Conservation (phyloP, 2,888 invertebrate species). For the Drosophila diplacantha region DNA sequence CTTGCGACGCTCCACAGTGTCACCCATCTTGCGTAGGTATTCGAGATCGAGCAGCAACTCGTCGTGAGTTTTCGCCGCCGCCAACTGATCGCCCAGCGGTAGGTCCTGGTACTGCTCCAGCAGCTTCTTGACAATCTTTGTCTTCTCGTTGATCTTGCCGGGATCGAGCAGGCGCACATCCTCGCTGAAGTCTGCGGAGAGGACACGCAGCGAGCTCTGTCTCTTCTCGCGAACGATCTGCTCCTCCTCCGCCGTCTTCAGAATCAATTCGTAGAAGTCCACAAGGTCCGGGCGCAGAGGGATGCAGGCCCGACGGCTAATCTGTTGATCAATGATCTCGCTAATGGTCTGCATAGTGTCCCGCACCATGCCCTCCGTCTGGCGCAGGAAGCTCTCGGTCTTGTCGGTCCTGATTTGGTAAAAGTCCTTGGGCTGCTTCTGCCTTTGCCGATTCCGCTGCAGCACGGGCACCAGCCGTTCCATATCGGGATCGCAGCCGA, state of each 20-base stretch:
- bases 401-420: slow-evolving; percentile 57
- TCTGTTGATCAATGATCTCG: slow-evolving; percentile 73
- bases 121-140: slow-evolving; percentile 73
- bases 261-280: slow-evolving; percentile 72
- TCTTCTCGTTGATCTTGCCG: slow-evolving; percentile 62
- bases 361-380: slow-evolving; percentile 69
- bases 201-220: slow-evolving; percentile 26
- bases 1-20: slow-evolving; percentile 42
- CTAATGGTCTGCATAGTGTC: slow-evolving; percentile 71
- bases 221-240: slow-evolving; percentile 66
- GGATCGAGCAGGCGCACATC: slow-evolving; percentile 53
- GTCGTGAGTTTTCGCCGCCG: slow-evolving; percentile 56
- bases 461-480: slow-evolving; percentile 64
- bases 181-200: slow-evolving; percentile 43
- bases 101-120: slow-evolving; percentile 72
- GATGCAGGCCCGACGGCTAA: slow-evolving; percentile 68
- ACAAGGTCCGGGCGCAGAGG: slow-evolving; percentile 69
- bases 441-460: slow-evolving; percentile 54
- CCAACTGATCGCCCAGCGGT: slow-evolving; percentile 65
- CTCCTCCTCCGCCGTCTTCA: slow-evolving; percentile 58
- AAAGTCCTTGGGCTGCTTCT: slow-evolving; percentile 32
- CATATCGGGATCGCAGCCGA: slow-evolving; percentile 64
- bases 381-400: slow-evolving; percentile 53
- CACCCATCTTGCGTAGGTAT: slow-evolving; percentile 57
- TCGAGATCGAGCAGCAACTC: slow-evolving; percentile 67